These are phyloP conservation scores for Drosophila dunni DNA, from an alignment of 1,140 invertebrate genomes.

Conservation along the genomic window DNA sequence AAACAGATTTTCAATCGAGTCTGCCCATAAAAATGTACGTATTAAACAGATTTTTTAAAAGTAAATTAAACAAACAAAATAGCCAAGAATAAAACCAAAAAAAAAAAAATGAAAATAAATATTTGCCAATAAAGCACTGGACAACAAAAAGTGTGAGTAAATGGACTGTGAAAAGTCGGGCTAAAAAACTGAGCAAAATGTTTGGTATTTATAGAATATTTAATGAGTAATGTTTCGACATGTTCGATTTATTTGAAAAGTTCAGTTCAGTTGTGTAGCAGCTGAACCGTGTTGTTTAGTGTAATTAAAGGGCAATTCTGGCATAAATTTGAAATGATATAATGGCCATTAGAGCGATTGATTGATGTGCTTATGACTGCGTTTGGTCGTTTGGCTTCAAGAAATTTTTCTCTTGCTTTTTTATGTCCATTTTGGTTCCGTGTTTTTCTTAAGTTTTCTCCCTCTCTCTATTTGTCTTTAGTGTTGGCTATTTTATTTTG, in stretches of 20 bases:
- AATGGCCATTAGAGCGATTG: constrained; percentile 31
- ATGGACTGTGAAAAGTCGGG: constrained; percentile 1
- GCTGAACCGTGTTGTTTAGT: constrained; percentile 1
- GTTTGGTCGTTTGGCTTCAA: neutral
- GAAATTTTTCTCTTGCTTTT: neutral
- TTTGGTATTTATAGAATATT: constrained; percentile 9
- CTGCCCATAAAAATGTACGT: constrained; percentile 25
- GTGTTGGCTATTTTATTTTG: constrained; percentile 2
- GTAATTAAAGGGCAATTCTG: constrained; percentile 32
- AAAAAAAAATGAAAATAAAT: constrained; percentile 19
- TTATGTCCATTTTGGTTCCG: neutral
- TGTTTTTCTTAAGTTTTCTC: neutral
- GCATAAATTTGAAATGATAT: constrained; percentile 23
- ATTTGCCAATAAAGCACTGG: constrained; percentile 29
- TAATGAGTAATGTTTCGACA: neutral
- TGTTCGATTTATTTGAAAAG: neutral
- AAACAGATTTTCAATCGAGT: constrained; percentile 43
- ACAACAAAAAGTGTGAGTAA: constrained; percentile 5
- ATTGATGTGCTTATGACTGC: constrained; percentile 41
- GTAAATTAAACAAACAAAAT: constrained; percentile 8
- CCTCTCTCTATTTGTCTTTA: constrained; percentile 2
- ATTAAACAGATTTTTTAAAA: constrained; percentile 10
- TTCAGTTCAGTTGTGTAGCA: neutral
- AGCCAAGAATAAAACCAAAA: neutral
- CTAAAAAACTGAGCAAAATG: neutral